Percentiles rank a stretch among this genome's conserved stretches.
Conservation (phyloP, 2,888 invertebrate genomes). For the Matsumyia berberina region DNA sequence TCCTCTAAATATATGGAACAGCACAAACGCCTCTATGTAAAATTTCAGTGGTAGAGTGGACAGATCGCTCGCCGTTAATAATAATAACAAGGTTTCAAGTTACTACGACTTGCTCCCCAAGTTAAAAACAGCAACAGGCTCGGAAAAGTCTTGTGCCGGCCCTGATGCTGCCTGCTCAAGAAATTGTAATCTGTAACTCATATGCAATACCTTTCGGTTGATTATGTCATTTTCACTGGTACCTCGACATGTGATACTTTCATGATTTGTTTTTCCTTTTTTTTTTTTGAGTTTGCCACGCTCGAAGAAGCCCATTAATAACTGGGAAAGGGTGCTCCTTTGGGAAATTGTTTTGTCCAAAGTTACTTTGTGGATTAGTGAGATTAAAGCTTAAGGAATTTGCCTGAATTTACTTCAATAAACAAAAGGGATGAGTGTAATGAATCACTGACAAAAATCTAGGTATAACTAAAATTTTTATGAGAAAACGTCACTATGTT, state of each 20-base stretch:
- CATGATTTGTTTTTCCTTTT: constrained; percentile 8
- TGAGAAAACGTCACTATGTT: background rate
- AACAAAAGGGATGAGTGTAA: constrained; percentile 10
- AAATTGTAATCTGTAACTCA: background rate
- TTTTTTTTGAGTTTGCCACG: background rate
- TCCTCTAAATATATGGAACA: too few relatives aligned
- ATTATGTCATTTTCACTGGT: background rate
- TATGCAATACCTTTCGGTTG: background rate
- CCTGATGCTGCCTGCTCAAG: background rate
- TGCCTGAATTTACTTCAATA: background rate
- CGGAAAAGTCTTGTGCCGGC: too few relatives aligned
- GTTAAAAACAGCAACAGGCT: too few relatives aligned
- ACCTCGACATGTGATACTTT: background rate
- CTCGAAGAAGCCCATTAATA: constrained; percentile 13
- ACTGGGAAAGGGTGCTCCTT: background rate
- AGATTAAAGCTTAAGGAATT: constrained; percentile 23
- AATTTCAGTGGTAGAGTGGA: too few relatives aligned
- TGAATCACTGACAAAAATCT: background rate
- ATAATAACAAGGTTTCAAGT: too few relatives aligned
- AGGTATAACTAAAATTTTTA: constrained; percentile 11
- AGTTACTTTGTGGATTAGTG: constrained; percentile 26
- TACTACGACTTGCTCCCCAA: too few relatives aligned
- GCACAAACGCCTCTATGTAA: too few relatives aligned
- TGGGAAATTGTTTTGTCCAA: constrained; percentile 1
- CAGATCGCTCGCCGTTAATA: too few relatives aligned